Percentiles rank a stretch among this genome's conserved stretches.
Conservation (phyloP, 2,113 vertebrate genomes). For the Muscicapa adusta region DNA sequence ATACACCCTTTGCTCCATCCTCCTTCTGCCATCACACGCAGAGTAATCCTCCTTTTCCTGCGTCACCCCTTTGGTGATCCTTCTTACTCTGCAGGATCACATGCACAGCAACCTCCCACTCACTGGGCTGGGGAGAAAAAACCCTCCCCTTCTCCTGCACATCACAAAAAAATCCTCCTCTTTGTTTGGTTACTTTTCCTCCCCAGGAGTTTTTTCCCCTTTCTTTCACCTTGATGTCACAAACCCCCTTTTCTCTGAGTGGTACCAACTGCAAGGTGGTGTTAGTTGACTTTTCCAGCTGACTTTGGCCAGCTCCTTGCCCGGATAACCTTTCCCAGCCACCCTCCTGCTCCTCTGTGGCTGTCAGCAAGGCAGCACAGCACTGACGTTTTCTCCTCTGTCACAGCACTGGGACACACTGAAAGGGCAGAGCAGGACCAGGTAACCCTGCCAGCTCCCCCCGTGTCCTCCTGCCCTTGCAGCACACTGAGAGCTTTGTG, state of each 20-base stretch:
- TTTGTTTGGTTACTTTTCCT: background rate
- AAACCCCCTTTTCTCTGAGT: background rate
- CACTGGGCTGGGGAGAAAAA: background rate
- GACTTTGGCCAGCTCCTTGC: background rate
- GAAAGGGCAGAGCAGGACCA: background rate
- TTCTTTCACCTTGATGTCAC: background rate
- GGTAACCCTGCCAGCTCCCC: background rate
- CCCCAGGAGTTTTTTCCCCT: background rate
- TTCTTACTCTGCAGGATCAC: conserved; percentile 22
- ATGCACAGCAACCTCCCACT: background rate
- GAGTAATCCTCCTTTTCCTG: conserved; percentile 29
- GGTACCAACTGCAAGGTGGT: background rate
- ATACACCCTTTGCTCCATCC: background rate
- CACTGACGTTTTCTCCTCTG: background rate
- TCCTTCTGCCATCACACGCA: conserved; percentile 30
- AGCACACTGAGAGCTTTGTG: conserved; percentile 20
- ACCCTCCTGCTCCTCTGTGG: background rate
- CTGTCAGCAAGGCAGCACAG: background rate
- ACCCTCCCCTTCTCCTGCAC: background rate
- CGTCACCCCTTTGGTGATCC: conserved; percentile 29
- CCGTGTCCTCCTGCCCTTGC: background rate
- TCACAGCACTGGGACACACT: background rate
- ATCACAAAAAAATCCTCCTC: background rate
- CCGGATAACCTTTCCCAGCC: background rate
- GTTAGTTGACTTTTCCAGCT: background rate